A percentile compares a stretch with the other conserved stretches of the same genome.
These are phyloP conservation scores for Dryomyza anilis DNA, from an alignment of 2,888 invertebrate species.

Conservation along the genomic window DNA sequence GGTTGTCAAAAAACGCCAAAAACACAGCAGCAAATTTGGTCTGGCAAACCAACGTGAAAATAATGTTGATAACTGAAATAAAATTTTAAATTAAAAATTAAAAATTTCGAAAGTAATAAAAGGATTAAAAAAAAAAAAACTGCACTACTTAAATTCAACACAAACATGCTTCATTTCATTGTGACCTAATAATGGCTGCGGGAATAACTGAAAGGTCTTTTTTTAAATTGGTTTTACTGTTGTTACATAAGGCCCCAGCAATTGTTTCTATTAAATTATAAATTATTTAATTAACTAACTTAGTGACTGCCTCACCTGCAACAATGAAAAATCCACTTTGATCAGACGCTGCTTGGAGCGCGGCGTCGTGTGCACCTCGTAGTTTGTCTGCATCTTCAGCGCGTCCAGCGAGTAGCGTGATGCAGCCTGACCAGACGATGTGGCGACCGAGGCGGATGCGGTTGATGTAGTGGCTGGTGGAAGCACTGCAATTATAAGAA, in stretches of 20 bases:
- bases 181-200: no score
- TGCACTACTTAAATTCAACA: no score
- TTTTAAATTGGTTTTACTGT: no score
- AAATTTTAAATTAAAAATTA: no score
- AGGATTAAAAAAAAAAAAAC: no score
- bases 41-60: slow-evolving; percentile 24
- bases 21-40: slow-evolving; percentile 28
- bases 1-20: slow-evolving; percentile 24
- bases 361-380: slow-evolving; percentile 61
- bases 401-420: slow-evolving; percentile 39
- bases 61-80: not conserved
- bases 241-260: not conserved
- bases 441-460: slow-evolving; percentile 47
- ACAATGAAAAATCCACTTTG: slow-evolving; percentile 82
- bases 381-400: slow-evolving; percentile 46
- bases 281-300: not conserved
- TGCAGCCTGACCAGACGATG: slow-evolving; percentile 35
- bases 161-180: no score
- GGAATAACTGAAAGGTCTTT: not conserved
- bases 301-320: slow-evolving; percentile 65
- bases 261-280: not conserved
- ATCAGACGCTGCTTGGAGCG: slow-evolving; percentile 69
- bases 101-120: no score
- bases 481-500: slow-evolving; percentile 61
- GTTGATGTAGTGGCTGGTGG: slow-evolving; percentile 47